Percentiles rank a stretch among this genome's conserved stretches.
phyloP scores from a whole-genome alignment of 2,888 invertebrate genomes.

The Spisula solida region DNA sequence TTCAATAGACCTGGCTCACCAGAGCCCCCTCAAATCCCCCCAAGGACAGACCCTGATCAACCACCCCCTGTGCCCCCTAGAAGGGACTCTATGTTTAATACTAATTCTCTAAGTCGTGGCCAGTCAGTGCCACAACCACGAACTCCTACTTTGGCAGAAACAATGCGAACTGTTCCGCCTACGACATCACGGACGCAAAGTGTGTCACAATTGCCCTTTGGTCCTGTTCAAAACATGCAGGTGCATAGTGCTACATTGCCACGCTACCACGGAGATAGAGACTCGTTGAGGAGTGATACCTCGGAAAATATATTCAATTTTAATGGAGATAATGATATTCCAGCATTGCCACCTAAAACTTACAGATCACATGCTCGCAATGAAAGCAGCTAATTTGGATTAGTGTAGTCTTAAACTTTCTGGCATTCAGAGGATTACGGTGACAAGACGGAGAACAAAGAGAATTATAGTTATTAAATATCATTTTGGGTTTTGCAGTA shows the following conservation, averaged over 20 bases:
- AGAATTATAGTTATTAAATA: constrained; percentile 18
- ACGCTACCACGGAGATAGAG: constrained; percentile 77
- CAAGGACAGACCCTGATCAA: constrained; percentile 90
- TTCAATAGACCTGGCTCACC: constrained; percentile 87
- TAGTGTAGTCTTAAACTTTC: not conserved
- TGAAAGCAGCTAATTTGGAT: constrained; percentile 79
- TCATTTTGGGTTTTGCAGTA: constrained; percentile 26
- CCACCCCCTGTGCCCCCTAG: constrained; percentile 91
- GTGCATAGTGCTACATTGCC: constrained; percentile 79
- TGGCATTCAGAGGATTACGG: not conserved
- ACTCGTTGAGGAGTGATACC: constrained; percentile 63
- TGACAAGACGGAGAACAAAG: not conserved
- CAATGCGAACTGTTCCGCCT: constrained; percentile 47
- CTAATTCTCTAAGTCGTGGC: constrained; percentile 55
- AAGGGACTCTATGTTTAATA: constrained; percentile 82
- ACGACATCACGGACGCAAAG: constrained; percentile 76
- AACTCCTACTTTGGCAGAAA: constrained; percentile 62
- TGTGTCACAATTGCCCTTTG: constrained; percentile 75
- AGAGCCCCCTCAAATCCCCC: constrained; percentile 91
- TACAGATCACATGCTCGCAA: constrained; percentile 82
- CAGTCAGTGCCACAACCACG: constrained; percentile 59
- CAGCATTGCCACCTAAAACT: constrained; percentile 86
- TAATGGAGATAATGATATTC: constrained; percentile 81
- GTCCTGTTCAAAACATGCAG: constrained; percentile 66
- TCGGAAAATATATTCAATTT: constrained; percentile 76